phyloP scores from a whole-genome alignment of 2,888 invertebrate genomes.

The Eledona agricola region DNA sequence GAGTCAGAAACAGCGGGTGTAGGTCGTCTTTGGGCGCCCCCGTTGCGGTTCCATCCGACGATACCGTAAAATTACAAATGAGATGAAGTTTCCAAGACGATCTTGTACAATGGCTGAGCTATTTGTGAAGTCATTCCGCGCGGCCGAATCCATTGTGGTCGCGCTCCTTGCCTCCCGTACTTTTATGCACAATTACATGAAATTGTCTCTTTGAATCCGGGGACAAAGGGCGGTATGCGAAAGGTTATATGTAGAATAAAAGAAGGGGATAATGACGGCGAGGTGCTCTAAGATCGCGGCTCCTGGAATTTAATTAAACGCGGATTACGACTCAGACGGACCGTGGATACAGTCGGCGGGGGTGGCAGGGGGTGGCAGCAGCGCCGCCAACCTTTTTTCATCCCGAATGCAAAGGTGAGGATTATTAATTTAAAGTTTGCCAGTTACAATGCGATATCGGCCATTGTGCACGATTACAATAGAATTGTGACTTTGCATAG shows the following conservation, averaged over 20 bases:
- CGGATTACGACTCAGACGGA: slow-evolving; percentile 56
- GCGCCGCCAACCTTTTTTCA: too few species aligned
- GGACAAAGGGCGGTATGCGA: slow-evolving; percentile 60
- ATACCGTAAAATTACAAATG: slow-evolving; percentile 44
- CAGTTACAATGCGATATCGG: slow-evolving; percentile 57
- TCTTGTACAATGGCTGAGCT: slow-evolving; percentile 53
- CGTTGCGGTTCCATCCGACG: slow-evolving; percentile 16
- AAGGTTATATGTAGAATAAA: slow-evolving; percentile 63
- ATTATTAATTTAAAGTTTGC: slow-evolving; percentile 58
- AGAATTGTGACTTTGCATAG: slow-evolving; percentile 61
- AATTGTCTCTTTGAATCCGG: slow-evolving; percentile 58
- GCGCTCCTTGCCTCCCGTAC: slow-evolving; percentile 50
- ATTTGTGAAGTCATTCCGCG: slow-evolving; percentile 59
- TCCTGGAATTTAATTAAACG: slow-evolving; percentile 63
- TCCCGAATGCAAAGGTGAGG: too few species aligned
- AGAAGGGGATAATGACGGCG: slow-evolving; percentile 61
- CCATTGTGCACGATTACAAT: slow-evolving; percentile 57
- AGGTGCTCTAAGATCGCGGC: slow-evolving; percentile 56
- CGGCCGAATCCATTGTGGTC: slow-evolving; percentile 55
- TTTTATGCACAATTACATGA: slow-evolving; percentile 60
- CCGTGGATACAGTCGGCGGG: slow-evolving; percentile 11
- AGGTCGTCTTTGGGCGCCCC: slow-evolving; percentile 3
- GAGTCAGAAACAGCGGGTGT: too few species aligned
- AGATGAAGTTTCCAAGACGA: slow-evolving; percentile 48
- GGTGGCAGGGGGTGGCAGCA: slow-evolving; percentile 5